Base-by-base conservation (phyloP, 2,797 vertebrate genomes). In the Megalops cyprinoides region DNA sequence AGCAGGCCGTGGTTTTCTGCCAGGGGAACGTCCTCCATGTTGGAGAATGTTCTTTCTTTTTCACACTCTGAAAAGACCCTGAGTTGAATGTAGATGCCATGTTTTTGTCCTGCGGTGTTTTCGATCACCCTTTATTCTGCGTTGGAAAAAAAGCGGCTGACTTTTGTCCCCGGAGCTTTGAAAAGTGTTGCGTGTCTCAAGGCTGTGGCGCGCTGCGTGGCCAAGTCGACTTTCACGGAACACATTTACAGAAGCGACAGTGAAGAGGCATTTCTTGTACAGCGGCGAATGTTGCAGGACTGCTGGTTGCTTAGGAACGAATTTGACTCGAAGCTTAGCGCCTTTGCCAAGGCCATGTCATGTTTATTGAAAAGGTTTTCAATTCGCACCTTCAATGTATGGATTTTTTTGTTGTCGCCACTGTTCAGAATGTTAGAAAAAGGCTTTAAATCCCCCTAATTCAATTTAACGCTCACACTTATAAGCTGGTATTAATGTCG, bases 41-140 rank as follows among this genome's bases (percentile, higher is more conserved):
- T 25, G 81, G 81, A 83, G 91, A 91, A 91, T 93, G 91, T 85
- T 67, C 79, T 83, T 86, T 82, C 82, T 85, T 81, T 84, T 60
- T 55, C 39, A n/a, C n/a, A 84, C 34, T 73, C 82, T 79, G 71
- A 71, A 83, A 79, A 78, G 85, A 85, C 88, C 83, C 88, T 78
- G 83, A 77, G 82, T 81, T 83, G 65, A 87, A 90, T 90, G 91
- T 58, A 83, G 88, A 91, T 90, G 87, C 84, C 5, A 75, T 83
- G 82, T 82, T 87, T 89, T 92, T 92, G 90, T 92, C 49, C 84
- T 4, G 20, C 76, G 77, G 83, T 88, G 85, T 92, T 93, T 89
- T 53, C 1, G 53, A 58, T 78, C 15, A 8, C 28, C 34, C 25
- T 78, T 28, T 44, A 77, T 60, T 34, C 90, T 87, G 78, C 56